A percentile compares a stretch with the other conserved stretches of the same genome.
Conservation (phyloP, 1,140 invertebrate species). For the Diabrotica virgifera region DNA sequence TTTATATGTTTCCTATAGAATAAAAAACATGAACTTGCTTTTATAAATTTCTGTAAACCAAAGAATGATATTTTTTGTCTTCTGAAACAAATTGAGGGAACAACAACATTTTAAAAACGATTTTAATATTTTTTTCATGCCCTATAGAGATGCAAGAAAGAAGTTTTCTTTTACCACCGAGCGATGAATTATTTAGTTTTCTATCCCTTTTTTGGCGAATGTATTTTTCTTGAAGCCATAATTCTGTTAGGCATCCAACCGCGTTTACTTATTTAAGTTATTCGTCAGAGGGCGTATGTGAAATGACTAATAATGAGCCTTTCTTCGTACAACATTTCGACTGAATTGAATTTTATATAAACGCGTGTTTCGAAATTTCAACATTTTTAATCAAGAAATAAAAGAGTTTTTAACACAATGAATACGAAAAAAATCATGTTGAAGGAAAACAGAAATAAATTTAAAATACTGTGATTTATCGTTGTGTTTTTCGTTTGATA, state of each 20-base stretch:
- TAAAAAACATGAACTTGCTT: no score
- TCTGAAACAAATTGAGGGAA: no score
- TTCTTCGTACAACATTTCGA: neutral
- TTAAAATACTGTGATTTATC: no score
- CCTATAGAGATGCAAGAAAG: neutral
- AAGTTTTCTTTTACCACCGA: neutral
- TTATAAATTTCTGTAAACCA: no score
- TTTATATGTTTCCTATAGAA: no score
- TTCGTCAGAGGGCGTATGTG: neutral
- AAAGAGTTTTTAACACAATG: neutral
- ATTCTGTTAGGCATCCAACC: neutral
- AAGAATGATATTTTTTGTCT: no score
- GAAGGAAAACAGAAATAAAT: no score
- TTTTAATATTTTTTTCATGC: no score
- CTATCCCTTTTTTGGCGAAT: neutral
- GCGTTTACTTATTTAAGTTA: slow-evolving; percentile 1
- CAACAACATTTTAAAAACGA: no score
- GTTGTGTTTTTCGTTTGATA: no score
- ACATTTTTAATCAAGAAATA: no score
- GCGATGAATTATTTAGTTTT: neutral
- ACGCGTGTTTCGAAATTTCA: no score
- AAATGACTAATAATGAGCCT: neutral
- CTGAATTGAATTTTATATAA: neutral
- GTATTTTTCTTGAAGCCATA: neutral
- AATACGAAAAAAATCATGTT: neutral